Evolutionary conservation across 2,797 vertebrate genomes (phyloP).

Genomic region (Gadopsis marmoratus): DNA sequence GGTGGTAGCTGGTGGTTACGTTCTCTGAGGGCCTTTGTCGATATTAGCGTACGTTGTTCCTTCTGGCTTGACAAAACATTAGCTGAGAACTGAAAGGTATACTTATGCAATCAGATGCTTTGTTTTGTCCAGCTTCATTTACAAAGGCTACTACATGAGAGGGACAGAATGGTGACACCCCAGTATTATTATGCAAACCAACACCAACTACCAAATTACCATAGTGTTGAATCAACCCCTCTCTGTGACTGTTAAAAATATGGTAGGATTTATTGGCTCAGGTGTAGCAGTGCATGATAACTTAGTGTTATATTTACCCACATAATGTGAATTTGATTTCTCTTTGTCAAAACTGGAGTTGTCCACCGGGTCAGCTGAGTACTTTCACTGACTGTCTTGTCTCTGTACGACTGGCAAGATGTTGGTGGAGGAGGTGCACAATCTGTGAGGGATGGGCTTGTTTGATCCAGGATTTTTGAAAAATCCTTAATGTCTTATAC

Average conservation of each 20-base stretch:
- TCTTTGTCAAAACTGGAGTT: not conserved
- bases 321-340: not conserved
- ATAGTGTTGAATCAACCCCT: not conserved
- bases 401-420: not conserved
- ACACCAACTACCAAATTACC: not conserved
- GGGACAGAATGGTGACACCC: not conserved
- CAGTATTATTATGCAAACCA: not conserved
- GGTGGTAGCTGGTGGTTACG: not conserved
- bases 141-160: not conserved
- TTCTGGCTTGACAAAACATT: not conserved
- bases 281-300: not conserved
- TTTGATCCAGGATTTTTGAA: not conserved
- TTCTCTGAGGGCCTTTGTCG: not conserved
- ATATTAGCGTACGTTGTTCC: not conserved
- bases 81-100: not conserved
- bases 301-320: not conserved
- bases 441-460: not conserved
- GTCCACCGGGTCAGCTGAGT: not conserved
- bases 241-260: not conserved
- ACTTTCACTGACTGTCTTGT: not conserved
- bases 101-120: not conserved
- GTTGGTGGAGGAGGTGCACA: not conserved
- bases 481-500: not conserved
- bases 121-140: slow-evolving; percentile 1
- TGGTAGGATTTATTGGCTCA: not conserved